These are phyloP conservation scores for Acanthurus leucopareius DNA, from an alignment of 2,797 vertebrate genomes.

Conservation along the genomic window DNA sequence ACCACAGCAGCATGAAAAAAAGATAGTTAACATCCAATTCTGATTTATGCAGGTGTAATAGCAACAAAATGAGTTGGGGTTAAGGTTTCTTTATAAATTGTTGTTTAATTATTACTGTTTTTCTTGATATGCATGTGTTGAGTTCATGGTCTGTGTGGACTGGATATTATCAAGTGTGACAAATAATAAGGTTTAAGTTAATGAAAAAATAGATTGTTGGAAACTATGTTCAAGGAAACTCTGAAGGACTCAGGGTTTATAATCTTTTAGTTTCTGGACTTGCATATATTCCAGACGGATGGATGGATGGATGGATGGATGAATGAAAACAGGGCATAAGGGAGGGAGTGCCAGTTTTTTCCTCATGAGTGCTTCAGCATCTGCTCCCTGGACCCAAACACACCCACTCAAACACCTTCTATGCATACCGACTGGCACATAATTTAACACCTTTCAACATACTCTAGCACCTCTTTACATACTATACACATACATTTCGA, in stretches of 20 bases:
- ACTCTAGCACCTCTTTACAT: background rate
- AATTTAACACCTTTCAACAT: constrained; percentile 25
- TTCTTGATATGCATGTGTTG: constrained; percentile 6
- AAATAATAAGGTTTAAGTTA: background rate
- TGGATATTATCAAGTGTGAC: constrained; percentile 11
- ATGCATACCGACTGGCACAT: constrained; percentile 3
- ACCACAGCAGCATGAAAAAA: background rate
- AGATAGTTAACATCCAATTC: background rate
- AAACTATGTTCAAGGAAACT: background rate
- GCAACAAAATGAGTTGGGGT: background rate
- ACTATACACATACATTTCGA: constrained; percentile 29
- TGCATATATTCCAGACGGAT: constrained; percentile 12
- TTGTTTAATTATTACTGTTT: background rate
- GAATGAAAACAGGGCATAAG: constrained; percentile 23
- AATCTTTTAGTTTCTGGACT: background rate
- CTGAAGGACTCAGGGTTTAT: background rate
- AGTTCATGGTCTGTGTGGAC: background rate
- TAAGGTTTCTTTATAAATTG: background rate
- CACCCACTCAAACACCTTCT: background rate
- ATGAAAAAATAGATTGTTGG: background rate
- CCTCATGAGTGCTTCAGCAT: constrained; percentile 47
- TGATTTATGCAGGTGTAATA: constrained; percentile 16
- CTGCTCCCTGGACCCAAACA: constrained; percentile 43
- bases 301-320: constrained; percentile 10
- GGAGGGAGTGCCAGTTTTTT: constrained; percentile 33